These are phyloP conservation scores for Dasypus novemcinctus DNA, from an alignment of 2,113 vertebrate genomes.

Conservation along the genomic window DNA sequence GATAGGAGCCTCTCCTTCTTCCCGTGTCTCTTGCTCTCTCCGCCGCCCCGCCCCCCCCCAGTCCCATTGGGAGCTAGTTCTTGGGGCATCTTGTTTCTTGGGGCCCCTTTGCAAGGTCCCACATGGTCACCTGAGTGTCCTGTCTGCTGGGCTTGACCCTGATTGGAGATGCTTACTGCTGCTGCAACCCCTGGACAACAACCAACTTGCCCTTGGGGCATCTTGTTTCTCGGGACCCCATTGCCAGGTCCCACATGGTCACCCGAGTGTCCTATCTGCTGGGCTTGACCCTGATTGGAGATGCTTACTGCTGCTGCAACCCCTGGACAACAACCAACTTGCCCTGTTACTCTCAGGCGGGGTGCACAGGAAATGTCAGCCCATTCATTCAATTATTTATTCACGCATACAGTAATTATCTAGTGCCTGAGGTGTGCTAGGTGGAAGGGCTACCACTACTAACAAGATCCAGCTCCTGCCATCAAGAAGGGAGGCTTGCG, in stretches of 20 bases:
- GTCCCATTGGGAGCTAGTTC: not conserved
- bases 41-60: too few relatives aligned
- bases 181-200: not conserved
- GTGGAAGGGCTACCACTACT: not conserved
- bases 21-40: not conserved
- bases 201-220: not conserved
- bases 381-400: not conserved
- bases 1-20: not conserved
- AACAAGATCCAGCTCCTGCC: too few relatives aligned
- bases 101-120: not conserved
- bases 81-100: not conserved
- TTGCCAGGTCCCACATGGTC: not conserved
- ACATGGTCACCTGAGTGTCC: not conserved
- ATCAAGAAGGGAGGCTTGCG: not conserved
- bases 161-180: not conserved
- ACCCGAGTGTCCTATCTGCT: not conserved
- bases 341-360: accelerated
- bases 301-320: not conserved
- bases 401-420: not conserved
- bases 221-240: not conserved
- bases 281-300: not conserved
- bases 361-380: not conserved
- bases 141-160: not conserved
- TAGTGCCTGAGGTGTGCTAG: not conserved
- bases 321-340: not conserved